phyloP scores from a whole-genome alignment of 2,888 invertebrate species.

The Tinea trinotella region DNA sequence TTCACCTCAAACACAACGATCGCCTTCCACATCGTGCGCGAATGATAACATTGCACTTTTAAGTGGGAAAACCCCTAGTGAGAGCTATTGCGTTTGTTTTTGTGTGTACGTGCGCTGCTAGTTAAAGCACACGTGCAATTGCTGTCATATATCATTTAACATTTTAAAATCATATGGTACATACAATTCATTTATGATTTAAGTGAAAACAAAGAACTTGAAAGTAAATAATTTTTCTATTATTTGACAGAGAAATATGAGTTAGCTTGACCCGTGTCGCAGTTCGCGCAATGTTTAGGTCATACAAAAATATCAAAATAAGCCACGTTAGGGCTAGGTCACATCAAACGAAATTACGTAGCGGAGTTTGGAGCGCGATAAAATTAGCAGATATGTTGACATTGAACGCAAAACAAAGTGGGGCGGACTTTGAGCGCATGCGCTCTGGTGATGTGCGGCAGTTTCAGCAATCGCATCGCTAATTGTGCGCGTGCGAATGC shows the following conservation, averaged over 20 bases:
- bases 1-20: constrained; percentile 9
- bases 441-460: constrained; percentile 38
- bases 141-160: too few species aligned
- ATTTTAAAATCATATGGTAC: too few species aligned
- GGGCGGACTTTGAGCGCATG: constrained; percentile 52
- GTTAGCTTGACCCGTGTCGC: background rate
- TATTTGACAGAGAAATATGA: background rate
- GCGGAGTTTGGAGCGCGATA: constrained; percentile 55
- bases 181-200: too few species aligned
- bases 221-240: too few species aligned
- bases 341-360: constrained; percentile 27
- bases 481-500: constrained; percentile 30
- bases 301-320: constrained; percentile 1
- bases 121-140: too few species aligned
- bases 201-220: background rate
- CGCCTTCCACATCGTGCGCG: background rate
- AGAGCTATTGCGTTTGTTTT: too few species aligned
- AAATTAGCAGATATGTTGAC: constrained; percentile 71
- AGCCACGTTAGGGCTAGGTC: background rate
- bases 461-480: constrained; percentile 37
- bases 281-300: background rate
- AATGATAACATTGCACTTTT: constrained; percentile 14
- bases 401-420: constrained; percentile 70
- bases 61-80: background rate
- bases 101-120: too few species aligned